Conservation (phyloP, 1,140 invertebrate genomes). For the Pantala flavescens region DNA sequence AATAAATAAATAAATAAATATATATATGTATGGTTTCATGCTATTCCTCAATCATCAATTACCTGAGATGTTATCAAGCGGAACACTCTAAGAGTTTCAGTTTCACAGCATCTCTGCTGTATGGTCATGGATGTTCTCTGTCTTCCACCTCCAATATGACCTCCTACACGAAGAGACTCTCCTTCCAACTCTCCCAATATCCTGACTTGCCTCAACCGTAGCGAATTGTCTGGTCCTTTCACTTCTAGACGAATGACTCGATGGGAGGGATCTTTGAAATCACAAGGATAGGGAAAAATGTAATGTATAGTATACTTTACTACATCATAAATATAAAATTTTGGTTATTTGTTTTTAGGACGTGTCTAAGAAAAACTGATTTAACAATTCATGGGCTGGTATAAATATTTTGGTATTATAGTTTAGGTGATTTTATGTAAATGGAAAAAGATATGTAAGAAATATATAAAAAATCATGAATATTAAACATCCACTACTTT, state of each 20-base stretch:
- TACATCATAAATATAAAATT: neutral
- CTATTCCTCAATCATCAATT: constrained; percentile 12
- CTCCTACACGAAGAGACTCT: constrained; percentile 31
- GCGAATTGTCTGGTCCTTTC: constrained; percentile 81
- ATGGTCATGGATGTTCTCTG: constrained; percentile 45
- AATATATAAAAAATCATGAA: no score
- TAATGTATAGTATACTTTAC: neutral
- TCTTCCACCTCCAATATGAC: constrained; percentile 38
- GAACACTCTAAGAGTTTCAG: constrained; percentile 87
- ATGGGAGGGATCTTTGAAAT: constrained; percentile 37
- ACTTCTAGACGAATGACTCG: constrained; percentile 65
- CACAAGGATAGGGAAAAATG: constrained; percentile 11
- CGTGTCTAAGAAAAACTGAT: no score
- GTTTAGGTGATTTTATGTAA: no score
- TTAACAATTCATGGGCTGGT: no score
- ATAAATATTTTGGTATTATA: no score
- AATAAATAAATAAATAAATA: no score
- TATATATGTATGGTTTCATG: no score
- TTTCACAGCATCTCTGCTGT: constrained; percentile 77
- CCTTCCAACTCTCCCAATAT: constrained; percentile 47
- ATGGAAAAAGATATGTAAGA: no score
- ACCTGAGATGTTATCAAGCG: constrained; percentile 86
- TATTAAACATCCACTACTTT: no score
- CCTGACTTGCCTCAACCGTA: constrained; percentile 74
- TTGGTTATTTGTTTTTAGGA: no score